Evolutionary conservation across 2,113 vertebrate species (phyloP).

Genomic region (Collichthys lucidus): DNA sequence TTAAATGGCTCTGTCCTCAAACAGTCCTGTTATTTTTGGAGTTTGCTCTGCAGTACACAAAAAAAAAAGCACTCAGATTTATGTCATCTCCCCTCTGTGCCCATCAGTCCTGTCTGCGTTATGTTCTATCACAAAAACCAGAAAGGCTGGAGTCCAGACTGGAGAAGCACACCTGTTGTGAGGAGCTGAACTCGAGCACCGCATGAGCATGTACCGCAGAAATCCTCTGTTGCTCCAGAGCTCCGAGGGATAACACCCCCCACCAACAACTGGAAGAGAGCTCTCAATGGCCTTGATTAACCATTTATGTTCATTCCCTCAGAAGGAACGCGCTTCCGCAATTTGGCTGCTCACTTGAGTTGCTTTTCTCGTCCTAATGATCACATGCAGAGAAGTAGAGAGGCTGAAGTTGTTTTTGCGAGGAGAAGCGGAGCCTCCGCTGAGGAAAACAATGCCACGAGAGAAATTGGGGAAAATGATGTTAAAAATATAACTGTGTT

Average conservation of each 20-base stretch:
- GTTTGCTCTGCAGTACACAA: background rate
- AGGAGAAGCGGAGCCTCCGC: constrained; percentile 21
- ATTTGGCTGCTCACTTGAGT: constrained; percentile 50
- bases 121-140: constrained; percentile 17
- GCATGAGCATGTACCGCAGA: constrained; percentile 10
- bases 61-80: background rate
- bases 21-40: background rate
- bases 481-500: background rate
- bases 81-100: constrained; percentile 7
- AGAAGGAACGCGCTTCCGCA: constrained; percentile 49
- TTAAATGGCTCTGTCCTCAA: background rate
- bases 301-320: constrained; percentile 58
- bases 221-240: constrained; percentile 23
- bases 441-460: constrained; percentile 28
- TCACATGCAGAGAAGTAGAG: constrained; percentile 21
- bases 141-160: constrained; percentile 29
- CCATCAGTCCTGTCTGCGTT: constrained; percentile 15
- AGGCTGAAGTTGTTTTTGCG: constrained; percentile 3
- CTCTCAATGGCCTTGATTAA: constrained; percentile 67
- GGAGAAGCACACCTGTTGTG: constrained; percentile 49
- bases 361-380: constrained; percentile 48
- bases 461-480: background rate
- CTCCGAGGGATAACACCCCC: constrained; percentile 39
- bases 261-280: constrained; percentile 37
- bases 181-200: constrained; percentile 37